These are phyloP conservation scores for Thumatha senex DNA, from an alignment of 2,888 invertebrate genomes.

Conservation along the genomic window DNA sequence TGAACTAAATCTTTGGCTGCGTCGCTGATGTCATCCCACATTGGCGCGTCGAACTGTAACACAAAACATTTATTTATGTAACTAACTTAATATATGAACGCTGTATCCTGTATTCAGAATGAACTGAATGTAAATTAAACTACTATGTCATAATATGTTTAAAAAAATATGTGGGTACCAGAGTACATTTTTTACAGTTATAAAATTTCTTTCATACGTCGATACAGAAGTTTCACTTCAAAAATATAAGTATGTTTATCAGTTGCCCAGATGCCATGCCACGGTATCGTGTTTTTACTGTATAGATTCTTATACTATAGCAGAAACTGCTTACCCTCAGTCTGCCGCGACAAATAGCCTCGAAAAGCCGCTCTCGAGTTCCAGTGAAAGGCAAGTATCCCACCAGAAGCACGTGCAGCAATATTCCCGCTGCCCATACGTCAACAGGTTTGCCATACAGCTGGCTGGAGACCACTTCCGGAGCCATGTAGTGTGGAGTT, in stretches of 20 bases:
- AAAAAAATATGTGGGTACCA: no score
- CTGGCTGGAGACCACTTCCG: conserved; percentile 96
- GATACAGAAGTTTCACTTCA: no score
- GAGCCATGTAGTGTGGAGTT: conserved; percentile 99
- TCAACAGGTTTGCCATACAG: conserved; percentile 97
- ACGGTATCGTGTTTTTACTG: no score
- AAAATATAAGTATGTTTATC: no score
- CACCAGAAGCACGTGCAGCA: conserved; percentile 96
- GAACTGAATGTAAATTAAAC: no score
- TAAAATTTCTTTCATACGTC: no score
- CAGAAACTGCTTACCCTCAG: conserved; percentile 84
- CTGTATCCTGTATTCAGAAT: no score
- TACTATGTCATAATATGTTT: background rate
- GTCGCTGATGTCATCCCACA: conserved; percentile 97
- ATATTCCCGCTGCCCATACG: conserved; percentile 98
- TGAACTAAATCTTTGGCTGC: conserved; percentile 97
- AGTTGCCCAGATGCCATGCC: no score
- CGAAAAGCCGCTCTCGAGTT: conserved; percentile 95
- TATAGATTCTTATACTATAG: no score
- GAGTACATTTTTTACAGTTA: no score
- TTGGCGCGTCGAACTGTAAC: conserved; percentile 91
- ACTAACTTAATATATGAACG: background rate
- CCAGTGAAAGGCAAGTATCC: conserved; percentile 98
- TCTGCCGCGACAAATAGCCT: conserved; percentile 94
- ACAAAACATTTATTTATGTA: no score